Percentiles rank a stretch among this genome's conserved stretches.
These are phyloP conservation scores for Lepidocyrtoides sp. DNA, from an alignment of 2,888 invertebrate species.

Conservation along the genomic window DNA sequence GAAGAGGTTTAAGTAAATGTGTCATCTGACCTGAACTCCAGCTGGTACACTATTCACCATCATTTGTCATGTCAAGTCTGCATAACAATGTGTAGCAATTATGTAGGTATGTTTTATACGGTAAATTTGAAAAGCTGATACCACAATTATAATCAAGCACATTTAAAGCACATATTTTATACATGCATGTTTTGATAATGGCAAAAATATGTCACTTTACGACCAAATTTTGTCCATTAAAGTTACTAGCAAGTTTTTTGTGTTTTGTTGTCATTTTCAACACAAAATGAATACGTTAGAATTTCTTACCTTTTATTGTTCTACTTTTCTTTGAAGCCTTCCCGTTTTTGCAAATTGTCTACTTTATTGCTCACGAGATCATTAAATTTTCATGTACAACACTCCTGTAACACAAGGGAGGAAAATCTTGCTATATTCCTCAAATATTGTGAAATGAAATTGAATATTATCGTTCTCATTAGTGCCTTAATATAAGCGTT, in stretches of 20 bases:
- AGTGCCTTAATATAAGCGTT: constrained; percentile 23
- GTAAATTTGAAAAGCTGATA: too few species aligned
- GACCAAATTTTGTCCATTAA: not conserved
- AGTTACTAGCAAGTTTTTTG: not conserved
- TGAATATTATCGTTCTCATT: constrained; percentile 40
- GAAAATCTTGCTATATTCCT: not conserved
- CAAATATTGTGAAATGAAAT: constrained; percentile 20
- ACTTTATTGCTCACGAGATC: not conserved
- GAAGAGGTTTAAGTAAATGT: constrained; percentile 54
- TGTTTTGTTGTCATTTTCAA: not conserved
- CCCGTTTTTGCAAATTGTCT: not conserved
- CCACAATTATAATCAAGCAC: too few species aligned
- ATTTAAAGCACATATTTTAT: not conserved
- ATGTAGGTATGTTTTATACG: too few species aligned
- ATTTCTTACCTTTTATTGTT: constrained; percentile 4
- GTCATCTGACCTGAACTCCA: constrained; percentile 5
- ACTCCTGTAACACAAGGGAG: too few species aligned
- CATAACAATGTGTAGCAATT: not conserved
- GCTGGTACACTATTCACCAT: constrained; percentile 29
- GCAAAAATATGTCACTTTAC: not conserved
- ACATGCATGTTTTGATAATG: constrained; percentile 5
- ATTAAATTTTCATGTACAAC: not conserved
- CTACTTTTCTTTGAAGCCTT: not conserved
- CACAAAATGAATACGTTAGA: not conserved
- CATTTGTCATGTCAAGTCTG: constrained; percentile 36